Conservation (phyloP, 2,797 vertebrate species). For the Syngnathus rostellatus region DNA sequence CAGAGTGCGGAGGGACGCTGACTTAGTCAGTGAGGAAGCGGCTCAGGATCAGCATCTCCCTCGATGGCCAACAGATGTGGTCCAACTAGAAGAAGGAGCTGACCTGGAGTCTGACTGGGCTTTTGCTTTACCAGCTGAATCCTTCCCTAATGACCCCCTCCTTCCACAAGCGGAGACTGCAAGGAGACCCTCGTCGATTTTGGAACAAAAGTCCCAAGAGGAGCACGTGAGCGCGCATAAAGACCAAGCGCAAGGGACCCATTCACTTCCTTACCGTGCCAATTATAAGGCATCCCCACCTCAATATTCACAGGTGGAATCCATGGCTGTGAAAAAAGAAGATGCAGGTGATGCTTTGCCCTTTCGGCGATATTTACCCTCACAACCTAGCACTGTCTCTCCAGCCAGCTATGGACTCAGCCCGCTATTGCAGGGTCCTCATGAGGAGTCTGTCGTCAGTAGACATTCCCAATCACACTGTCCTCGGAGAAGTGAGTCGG, state of each 20-base stretch:
- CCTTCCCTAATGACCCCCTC: neutral
- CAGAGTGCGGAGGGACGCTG: conserved; percentile 62
- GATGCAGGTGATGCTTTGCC: conserved; percentile 3
- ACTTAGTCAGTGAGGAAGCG: conserved; percentile 70
- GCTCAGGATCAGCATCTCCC: conserved; percentile 68
- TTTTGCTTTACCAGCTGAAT: conserved; percentile 39
- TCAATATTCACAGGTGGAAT: conserved; percentile 1
- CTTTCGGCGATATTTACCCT: conserved; percentile 11
- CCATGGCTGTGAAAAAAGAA: conserved; percentile 9
- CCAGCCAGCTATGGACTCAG: conserved; percentile 15
- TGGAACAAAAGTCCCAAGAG: neutral
- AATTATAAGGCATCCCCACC: neutral
- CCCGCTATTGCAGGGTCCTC: conserved; percentile 4
- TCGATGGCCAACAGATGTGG: conserved; percentile 69
- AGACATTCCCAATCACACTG: conserved; percentile 6
- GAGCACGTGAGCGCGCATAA: neutral
- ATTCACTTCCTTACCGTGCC: conserved; percentile 4
- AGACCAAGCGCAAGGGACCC: conserved; percentile 3
- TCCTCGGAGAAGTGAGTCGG: conserved; percentile 14
- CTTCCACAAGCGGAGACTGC: neutral
- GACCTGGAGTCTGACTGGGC: conserved; percentile 69
- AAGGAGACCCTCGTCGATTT: conserved; percentile 3
- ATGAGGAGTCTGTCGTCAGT: conserved; percentile 11
- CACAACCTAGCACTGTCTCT: conserved; percentile 1
- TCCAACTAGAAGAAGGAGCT: conserved; percentile 66